A percentile compares a stretch with the other conserved stretches of the same genome.
These are phyloP conservation scores for Agrotis puta DNA, from an alignment of 2,888 invertebrate genomes.

Conservation along the genomic window DNA sequence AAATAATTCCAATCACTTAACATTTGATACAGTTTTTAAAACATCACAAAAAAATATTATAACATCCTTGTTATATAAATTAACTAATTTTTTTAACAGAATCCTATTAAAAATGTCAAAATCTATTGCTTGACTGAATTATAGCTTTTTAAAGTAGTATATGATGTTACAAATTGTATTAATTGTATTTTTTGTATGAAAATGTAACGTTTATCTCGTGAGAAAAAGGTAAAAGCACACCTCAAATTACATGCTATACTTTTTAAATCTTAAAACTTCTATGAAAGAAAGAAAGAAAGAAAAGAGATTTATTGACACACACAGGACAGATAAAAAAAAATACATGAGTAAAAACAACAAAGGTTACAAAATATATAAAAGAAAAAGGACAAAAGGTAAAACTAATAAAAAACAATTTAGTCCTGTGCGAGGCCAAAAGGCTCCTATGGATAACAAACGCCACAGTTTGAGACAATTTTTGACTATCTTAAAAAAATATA, in stretches of 20 bases:
- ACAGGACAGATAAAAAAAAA: too few relatives aligned
- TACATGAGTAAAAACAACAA: too few relatives aligned
- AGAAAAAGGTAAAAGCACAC: slow-evolving; percentile 1
- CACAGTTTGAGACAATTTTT: too few relatives aligned
- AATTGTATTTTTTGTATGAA: slow-evolving; percentile 21
- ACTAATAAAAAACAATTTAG: too few relatives aligned
- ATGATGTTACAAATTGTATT: neutral
- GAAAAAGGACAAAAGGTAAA: too few relatives aligned
- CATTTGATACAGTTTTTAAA: slow-evolving; percentile 41
- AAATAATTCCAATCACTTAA: slow-evolving; percentile 18
- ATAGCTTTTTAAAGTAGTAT: slow-evolving; percentile 30
- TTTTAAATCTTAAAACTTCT: neutral
- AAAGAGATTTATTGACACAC: too few relatives aligned
- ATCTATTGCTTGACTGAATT: slow-evolving; percentile 44
- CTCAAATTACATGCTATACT: slow-evolving; percentile 7
- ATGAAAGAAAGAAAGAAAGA: too few relatives aligned
- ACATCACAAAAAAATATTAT: slow-evolving; percentile 23
- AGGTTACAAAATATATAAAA: too few relatives aligned
- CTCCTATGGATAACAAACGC: too few relatives aligned
- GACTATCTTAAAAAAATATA: too few relatives aligned
- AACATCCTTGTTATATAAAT: slow-evolving; percentile 52
- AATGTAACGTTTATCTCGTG: neutral
- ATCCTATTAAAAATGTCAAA: slow-evolving; percentile 47
- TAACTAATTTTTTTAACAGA: slow-evolving; percentile 34
- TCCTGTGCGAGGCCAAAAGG: too few relatives aligned